A percentile compares a stretch with the other conserved stretches of the same genome.
Conservation (phyloP, 2,888 invertebrate genomes). For the Neuroscelio doddi region DNA sequence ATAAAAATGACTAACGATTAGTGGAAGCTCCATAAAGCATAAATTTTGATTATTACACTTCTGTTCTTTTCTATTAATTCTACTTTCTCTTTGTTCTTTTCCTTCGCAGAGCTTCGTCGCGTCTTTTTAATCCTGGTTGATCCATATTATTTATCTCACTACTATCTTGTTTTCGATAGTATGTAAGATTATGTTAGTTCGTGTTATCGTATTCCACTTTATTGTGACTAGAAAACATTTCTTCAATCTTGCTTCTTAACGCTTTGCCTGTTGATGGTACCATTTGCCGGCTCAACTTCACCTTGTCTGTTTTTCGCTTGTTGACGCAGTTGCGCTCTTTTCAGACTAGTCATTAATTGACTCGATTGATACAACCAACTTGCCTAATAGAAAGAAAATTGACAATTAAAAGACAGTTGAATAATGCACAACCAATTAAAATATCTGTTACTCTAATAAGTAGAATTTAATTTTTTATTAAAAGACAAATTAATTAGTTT, state of each 20-base stretch:
- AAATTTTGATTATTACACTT: conserved; percentile 14
- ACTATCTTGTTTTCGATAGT: too few species aligned
- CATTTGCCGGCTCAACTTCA: conserved; percentile 48
- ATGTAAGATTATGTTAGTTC: background rate
- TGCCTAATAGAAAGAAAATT: conserved; percentile 76
- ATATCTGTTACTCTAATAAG: too few species aligned
- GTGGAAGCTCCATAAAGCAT: conserved; percentile 29
- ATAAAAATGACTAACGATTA: conserved; percentile 7
- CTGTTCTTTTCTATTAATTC: background rate
- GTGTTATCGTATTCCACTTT: conserved; percentile 3
- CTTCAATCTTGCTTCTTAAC: conserved; percentile 50
- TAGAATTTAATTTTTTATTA: too few species aligned
- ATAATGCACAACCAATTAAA: too few species aligned
- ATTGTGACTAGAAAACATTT: conserved; percentile 43
- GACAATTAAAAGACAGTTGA: background rate
- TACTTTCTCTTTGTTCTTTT: background rate
- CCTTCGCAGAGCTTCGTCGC: conserved; percentile 20
- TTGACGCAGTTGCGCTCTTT: conserved; percentile 85
- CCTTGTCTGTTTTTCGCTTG: conserved; percentile 73
- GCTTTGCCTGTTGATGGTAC: conserved; percentile 17
- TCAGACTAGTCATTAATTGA: conserved; percentile 88
- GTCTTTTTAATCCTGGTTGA: conserved; percentile 20
- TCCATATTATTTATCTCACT: conserved; percentile 15
- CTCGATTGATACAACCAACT: conserved; percentile 93
- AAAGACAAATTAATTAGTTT: too few species aligned